Base-by-base conservation (phyloP, 2,888 invertebrate genomes). In the Eilema griseolum region DNA sequence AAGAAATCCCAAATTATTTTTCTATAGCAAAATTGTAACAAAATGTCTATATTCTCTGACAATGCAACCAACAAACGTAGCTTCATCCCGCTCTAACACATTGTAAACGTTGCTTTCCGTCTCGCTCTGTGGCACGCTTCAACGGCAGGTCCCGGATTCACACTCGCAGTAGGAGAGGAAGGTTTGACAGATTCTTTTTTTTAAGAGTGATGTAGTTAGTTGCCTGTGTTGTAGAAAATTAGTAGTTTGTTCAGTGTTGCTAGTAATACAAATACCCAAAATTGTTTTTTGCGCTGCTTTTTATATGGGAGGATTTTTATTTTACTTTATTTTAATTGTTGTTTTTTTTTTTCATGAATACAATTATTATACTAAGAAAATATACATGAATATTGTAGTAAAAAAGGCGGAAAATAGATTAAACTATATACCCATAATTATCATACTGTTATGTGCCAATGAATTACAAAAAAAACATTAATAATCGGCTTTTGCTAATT, bases 101-200 rank as follows among this genome's bases (percentile, higher is more conserved):
- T 72, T 94, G 93, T 94, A 95, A 90, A 92, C 92, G 94, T 95
- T 88, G 94, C 95, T 95, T 94, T 93, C 90, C 93, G 93, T 95
- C 94, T 93, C 92, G 92, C 90, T 88, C 89, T 89, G 87, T 86
- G 88, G 85, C 86, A 88, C 93, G 90, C 93, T 91, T 92, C 90
- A 85, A 80, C 88, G 85, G 88, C 92, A 95, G 95, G 90, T 93
- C 94, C 89, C 85, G 95, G 90, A 93, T 93, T 84, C 95, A 95
- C 93, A 89, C 86, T 88, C 91, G 94, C 89, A 90, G 89, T 95
- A 94, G 94, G 88, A 92, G 93, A 92, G 95, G 93, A 95, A 95
- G 95, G 95, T 95, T 95, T 91, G 95, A 90, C 81, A 80, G 80
- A 76, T 89, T 86, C 76, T 81, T 88, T 83, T 73, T 81, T 81